Base-by-base conservation (phyloP, 2,113 vertebrate genomes). In the Stercorarius parasiticus region DNA sequence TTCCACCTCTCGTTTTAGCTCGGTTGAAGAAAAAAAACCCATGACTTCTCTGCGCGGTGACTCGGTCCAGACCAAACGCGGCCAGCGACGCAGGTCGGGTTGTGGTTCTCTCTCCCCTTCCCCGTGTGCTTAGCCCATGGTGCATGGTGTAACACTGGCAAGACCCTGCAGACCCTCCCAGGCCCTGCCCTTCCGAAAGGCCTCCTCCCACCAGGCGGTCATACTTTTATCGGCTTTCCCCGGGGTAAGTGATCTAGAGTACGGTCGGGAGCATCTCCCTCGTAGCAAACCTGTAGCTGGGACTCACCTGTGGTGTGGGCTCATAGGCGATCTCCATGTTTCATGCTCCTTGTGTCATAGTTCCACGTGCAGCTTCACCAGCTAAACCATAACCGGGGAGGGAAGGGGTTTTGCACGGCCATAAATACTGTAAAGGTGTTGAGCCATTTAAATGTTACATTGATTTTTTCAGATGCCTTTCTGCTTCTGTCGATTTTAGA, bases 391-490 rank as follows among this genome's bases (percentile, higher is more conserved):
- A 16, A 34, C 40, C 10, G 3, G 50, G 73, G 58, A 90, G 81
- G 88, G 83, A 85, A 66, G 55, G 86, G 81, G 82, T 40, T 65
- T 64, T 66, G 38, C 92, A 65, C 9, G 2, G 91, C 96, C 52
- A 1, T 86, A 76, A 94, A 62, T 91, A 32, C 96, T 84, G 76
- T 86, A 18, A 18, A 70, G 89, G 78, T 85, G 59, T 88, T 29
- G 96, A 98, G 97, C 97, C 93, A 29, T 93, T 94, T 81, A 74
- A 67, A 78, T 49, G 86, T 92, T 88, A 26, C 18, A 0, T 91
- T 64, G 92, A 53, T 70, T 82, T 94, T 73, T 94, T 81, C 95
- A 29, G 94, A 97, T 94, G 97, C 98, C 97, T 98, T 98, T 92
- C 96, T 95, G 97, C 96, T 97, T 97, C 90, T 93, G 71, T 94